Evolutionary conservation across 2,113 vertebrate genomes (phyloP).

Genomic region (Anguilla japonica): DNA sequence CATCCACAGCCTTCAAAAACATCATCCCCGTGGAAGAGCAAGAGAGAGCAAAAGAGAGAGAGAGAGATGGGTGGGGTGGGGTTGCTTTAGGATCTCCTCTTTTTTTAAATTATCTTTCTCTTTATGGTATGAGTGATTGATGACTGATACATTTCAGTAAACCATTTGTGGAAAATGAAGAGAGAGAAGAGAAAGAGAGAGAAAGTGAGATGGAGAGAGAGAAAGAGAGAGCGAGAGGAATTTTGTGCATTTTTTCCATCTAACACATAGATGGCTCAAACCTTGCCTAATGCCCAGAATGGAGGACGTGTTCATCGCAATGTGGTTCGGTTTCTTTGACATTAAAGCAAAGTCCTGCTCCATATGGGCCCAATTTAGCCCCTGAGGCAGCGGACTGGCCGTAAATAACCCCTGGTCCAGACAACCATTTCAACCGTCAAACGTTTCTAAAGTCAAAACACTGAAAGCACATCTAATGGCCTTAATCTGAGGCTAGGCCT

Average conservation of each 20-base stretch:
- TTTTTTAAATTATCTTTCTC: too few species aligned
- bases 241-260: conserved; percentile 20
- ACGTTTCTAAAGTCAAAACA: conserved; percentile 46
- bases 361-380: conserved; percentile 36
- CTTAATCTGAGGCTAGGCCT: conserved; percentile 47
- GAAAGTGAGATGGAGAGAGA: too few species aligned
- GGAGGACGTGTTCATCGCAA: conserved; percentile 27
- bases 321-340: conserved; percentile 43
- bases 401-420: conserved; percentile 39
- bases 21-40: neutral
- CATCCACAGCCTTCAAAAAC: neutral
- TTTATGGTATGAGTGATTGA: too few species aligned
- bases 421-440: conserved; percentile 32
- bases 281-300: conserved; percentile 7
- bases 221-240: neutral
- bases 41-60: neutral
- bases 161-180: too few species aligned
- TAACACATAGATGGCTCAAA: conserved; percentile 17
- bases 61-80: neutral
- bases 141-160: too few species aligned
- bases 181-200: too few species aligned
- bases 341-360: conserved; percentile 34
- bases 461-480: conserved; percentile 56
- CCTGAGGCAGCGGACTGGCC: conserved; percentile 27
- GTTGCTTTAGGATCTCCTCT: too few species aligned